Evolutionary conservation across 2,888 invertebrate species (phyloP).

Genomic region (Polia nebulosa): DNA sequence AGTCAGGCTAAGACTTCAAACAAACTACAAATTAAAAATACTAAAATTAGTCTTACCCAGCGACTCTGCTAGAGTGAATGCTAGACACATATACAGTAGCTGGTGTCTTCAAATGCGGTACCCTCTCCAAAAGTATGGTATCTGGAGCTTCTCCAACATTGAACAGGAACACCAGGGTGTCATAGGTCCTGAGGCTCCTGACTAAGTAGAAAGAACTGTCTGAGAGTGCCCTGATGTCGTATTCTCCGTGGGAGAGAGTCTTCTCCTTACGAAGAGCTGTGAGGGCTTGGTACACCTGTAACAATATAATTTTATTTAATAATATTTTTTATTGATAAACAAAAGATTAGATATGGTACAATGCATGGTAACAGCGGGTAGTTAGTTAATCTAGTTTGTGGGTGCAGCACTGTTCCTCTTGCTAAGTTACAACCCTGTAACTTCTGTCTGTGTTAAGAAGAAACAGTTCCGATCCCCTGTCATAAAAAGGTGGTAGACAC

Average conservation of each 20-base stretch:
- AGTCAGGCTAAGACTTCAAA: background rate
- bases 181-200: constrained; percentile 74
- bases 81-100: constrained; percentile 78
- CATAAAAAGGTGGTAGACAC: too few relatives aligned
- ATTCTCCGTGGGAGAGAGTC: constrained; percentile 84
- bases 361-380: too few relatives aligned
- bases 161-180: constrained; percentile 84
- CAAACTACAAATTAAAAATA: background rate
- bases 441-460: too few relatives aligned
- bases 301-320: too few relatives aligned
- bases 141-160: constrained; percentile 87
- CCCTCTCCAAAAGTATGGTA: constrained; percentile 79
- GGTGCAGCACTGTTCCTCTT: too few relatives aligned
- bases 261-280: constrained; percentile 85
- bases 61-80: constrained; percentile 74
- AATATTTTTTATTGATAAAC: too few relatives aligned
- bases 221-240: constrained; percentile 81
- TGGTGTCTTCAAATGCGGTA: constrained; percentile 71
- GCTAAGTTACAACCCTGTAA: too few relatives aligned
- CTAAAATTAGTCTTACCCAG: constrained; percentile 73
- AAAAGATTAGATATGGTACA: too few relatives aligned
- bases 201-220: constrained; percentile 81
- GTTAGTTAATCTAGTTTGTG: too few relatives aligned
- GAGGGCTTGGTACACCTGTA: constrained; percentile 90
- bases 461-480: too few relatives aligned